phyloP scores from a whole-genome alignment of 2,888 invertebrate genomes.

The Andrena bicolor region DNA sequence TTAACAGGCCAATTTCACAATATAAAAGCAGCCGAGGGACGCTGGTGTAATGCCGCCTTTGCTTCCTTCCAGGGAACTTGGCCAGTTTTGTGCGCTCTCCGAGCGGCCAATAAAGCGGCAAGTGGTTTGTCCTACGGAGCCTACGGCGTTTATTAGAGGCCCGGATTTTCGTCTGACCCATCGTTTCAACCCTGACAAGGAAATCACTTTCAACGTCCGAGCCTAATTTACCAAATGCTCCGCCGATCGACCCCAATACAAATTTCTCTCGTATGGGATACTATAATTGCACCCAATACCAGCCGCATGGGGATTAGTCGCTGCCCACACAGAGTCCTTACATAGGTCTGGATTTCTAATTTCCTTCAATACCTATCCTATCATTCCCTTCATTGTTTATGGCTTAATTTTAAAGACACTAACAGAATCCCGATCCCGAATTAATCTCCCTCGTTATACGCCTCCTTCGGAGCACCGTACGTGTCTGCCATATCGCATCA shows the following conservation, averaged over 20 bases:
- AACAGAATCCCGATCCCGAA: neutral
- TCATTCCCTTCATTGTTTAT: neutral
- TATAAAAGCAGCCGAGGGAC: slow-evolving; percentile 75
- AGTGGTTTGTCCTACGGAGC: slow-evolving; percentile 57
- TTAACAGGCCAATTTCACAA: slow-evolving; percentile 82
- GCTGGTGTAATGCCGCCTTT: slow-evolving; percentile 66
- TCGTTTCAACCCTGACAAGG: slow-evolving; percentile 72
- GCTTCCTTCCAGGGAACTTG: slow-evolving; percentile 66
- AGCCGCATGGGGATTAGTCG: slow-evolving; percentile 8
- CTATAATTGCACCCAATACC: slow-evolving; percentile 45
- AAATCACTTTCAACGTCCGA: slow-evolving; percentile 68
- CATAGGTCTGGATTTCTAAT: neutral
- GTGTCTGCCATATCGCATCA: neutral
- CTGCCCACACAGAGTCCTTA: neutral
- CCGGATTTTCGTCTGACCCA: slow-evolving; percentile 70
- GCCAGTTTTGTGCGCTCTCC: slow-evolving; percentile 60
- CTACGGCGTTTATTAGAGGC: slow-evolving; percentile 71
- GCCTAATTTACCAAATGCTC: slow-evolving; percentile 52
- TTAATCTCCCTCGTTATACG: neutral
- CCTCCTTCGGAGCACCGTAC: neutral
- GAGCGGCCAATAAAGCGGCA: slow-evolving; percentile 71
- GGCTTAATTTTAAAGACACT: neutral
- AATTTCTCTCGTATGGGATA: slow-evolving; percentile 34
- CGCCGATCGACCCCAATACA: slow-evolving; percentile 52
- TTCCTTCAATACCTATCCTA: neutral